A percentile compares a stretch with the other conserved stretches of the same genome.
Evolutionary conservation across 1,140 invertebrate genomes (phyloP).

Genomic region (Meloidogyne hapla): DNA sequence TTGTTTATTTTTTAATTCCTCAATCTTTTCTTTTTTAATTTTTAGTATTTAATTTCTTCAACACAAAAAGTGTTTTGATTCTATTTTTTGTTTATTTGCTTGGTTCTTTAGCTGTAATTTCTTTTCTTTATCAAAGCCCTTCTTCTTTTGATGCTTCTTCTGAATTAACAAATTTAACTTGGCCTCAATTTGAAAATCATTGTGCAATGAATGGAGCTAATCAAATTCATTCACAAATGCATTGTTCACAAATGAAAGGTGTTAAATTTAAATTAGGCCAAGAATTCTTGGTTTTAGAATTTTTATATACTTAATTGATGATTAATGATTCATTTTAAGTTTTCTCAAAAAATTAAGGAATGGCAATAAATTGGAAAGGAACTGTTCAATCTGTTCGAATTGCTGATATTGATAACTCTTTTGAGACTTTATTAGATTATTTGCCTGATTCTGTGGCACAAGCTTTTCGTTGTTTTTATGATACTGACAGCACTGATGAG

Average conservation of each 20-base stretch:
- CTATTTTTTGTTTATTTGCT: slow-evolving; percentile 50
- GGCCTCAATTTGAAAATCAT: slow-evolving; percentile 52
- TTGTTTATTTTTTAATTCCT: slow-evolving; percentile 16
- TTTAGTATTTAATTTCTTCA: slow-evolving; percentile 36
- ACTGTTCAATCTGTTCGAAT: slow-evolving; percentile 54
- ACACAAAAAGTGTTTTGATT: slow-evolving; percentile 45
- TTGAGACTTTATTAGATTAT: slow-evolving; percentile 56
- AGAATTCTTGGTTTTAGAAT: slow-evolving; percentile 17
- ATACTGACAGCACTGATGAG: slow-evolving; percentile 44
- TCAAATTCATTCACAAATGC: slow-evolving; percentile 42
- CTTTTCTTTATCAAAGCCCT: slow-evolving; percentile 55
- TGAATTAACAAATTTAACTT: slow-evolving; percentile 58
- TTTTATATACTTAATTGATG: too few species aligned
- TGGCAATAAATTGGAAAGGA: slow-evolving; percentile 56
- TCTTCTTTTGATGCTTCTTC: slow-evolving; percentile 41
- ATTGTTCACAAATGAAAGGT: slow-evolving; percentile 57
- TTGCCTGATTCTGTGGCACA: slow-evolving; percentile 53
- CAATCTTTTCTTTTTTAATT: not conserved
- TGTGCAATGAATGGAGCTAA: slow-evolving; percentile 44
- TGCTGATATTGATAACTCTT: slow-evolving; percentile 54
- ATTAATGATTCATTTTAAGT: slow-evolving; percentile 13
- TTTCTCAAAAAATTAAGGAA: slow-evolving; percentile 30
- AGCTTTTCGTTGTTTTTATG: slow-evolving; percentile 55
- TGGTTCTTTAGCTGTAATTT: slow-evolving; percentile 54
- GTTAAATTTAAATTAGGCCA: not conserved